Conservation (phyloP, 2,113 vertebrate genomes). For the Ovis aries region ARS-UI_Ramb_v3.0 NC_056066.1:39419001-39419500, state of each 20-base stretch:
- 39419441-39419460: background rate
- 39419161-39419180: conserved; percentile 71
- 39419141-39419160: conserved; percentile 63
- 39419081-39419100: conserved; percentile 61
- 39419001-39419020: conserved; percentile 78
- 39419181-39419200: conserved; percentile 49
- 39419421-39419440: background rate
- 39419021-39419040: conserved; percentile 78
- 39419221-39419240: conserved; percentile 52
- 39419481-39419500: background rate
- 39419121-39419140: conserved; percentile 63
- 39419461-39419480: background rate
- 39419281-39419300: background rate
- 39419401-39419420: background rate
- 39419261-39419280: conserved; percentile 31
- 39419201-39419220: conserved; percentile 50
- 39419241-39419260: conserved; percentile 58
- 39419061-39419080: conserved; percentile 64
- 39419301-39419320: background rate
- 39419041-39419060: conserved; percentile 59
- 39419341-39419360: fast-evolving
- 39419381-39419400: background rate
- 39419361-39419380: background rate
- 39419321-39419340: fast-evolving
- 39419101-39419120: conserved; percentile 73